Percentiles rank a stretch among this genome's conserved stretches.
Conservation (phyloP, 2,888 invertebrate genomes). For the Dynastes grantii region DNA sequence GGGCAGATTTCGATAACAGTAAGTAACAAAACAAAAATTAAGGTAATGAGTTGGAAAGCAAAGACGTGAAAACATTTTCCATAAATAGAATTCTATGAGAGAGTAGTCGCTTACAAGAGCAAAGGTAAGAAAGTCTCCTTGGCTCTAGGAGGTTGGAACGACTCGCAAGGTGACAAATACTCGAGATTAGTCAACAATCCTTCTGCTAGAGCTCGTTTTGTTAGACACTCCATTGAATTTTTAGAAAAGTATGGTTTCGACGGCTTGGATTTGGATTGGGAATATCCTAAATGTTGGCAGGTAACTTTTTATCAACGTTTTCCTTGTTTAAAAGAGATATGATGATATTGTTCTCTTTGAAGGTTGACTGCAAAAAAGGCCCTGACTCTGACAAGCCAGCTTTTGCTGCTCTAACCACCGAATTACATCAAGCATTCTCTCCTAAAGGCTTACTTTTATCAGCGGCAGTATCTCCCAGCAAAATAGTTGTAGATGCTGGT, state of each 20-base stretch:
- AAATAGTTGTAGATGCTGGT: constrained; percentile 87
- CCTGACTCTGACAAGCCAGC: constrained; percentile 87
- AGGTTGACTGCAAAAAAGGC: constrained; percentile 90
- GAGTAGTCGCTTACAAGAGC: constrained; percentile 84
- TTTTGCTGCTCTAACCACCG: constrained; percentile 83
- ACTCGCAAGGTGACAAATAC: constrained; percentile 92
- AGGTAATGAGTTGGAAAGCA: too few species aligned
- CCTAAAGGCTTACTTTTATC: constrained; percentile 78
- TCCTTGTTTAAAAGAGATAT: not conserved
- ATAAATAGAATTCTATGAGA: constrained; percentile 83
- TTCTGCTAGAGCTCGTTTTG: constrained; percentile 81
- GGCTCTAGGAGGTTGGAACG: constrained; percentile 97
- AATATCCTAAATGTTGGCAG: constrained; percentile 94
- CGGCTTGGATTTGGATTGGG: constrained; percentile 97
- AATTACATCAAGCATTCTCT: constrained; percentile 75
- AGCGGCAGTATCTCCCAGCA: constrained; percentile 90
- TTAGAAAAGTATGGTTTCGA: constrained; percentile 88
- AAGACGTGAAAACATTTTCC: constrained; percentile 4
- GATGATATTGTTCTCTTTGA: constrained; percentile 54
- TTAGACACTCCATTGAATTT: constrained; percentile 83
- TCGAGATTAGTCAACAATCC: constrained; percentile 87
- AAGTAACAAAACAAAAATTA: constrained; percentile 64
- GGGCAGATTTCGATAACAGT: constrained; percentile 93
- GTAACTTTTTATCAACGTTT: constrained; percentile 66
- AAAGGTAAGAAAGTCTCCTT: constrained; percentile 89